Conservation (phyloP, 2,888 invertebrate genomes). For the Drosophila pegasa region DNA sequence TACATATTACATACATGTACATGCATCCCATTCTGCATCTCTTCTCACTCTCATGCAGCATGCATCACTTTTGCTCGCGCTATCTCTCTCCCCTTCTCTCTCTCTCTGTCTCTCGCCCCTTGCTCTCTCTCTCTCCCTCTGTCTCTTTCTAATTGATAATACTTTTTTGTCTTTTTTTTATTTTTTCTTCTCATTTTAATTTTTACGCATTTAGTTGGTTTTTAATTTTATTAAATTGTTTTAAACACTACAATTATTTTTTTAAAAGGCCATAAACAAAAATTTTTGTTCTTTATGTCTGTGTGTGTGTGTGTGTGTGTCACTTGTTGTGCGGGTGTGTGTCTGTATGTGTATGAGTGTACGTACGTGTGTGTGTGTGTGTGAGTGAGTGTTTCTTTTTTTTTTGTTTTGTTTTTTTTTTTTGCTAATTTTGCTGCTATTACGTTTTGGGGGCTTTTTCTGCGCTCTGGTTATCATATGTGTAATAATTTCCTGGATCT, state of each 20-base stretch:
- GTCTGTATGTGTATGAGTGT: not conserved
- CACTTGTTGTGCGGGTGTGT: not conserved
- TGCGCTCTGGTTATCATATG: constrained; percentile 14
- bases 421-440: constrained; percentile 21
- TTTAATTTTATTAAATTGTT: constrained; percentile 58
- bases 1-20: no score
- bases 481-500: constrained; percentile 30
- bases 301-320: constrained; percentile 7
- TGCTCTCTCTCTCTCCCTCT: no score
- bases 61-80: no score
- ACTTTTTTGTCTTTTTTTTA: no score
- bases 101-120: no score
- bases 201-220: constrained; percentile 36
- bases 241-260: constrained; percentile 72
- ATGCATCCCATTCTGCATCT: no score
- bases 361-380: constrained; percentile 2
- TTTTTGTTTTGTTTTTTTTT: no score
- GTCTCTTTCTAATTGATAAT: constrained; percentile 12
- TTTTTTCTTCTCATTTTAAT: not conserved
- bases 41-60: no score
- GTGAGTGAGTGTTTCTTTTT: constrained; percentile 7
- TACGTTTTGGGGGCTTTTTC: constrained; percentile 11
- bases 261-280: constrained; percentile 71
- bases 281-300: constrained; percentile 43
- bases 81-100: no score